These are phyloP conservation scores for Horisme vitalbata DNA, from an alignment of 2,888 invertebrate species.

Conservation along the genomic window DNA sequence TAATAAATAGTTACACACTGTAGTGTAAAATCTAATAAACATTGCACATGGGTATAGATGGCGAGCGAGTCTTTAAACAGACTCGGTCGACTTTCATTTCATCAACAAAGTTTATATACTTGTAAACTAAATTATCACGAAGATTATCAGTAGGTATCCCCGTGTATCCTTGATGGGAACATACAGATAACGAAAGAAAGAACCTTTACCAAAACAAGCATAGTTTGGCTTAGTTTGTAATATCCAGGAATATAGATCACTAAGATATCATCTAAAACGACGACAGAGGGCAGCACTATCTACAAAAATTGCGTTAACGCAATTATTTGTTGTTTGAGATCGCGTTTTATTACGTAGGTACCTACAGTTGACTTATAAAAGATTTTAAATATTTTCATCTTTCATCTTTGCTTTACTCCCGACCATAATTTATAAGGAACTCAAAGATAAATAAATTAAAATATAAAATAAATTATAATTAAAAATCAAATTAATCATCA, in stretches of 20 bases:
- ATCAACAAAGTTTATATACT: slow-evolving; percentile 1
- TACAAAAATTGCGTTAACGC: slow-evolving; percentile 5
- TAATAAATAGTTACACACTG: slow-evolving; percentile 12
- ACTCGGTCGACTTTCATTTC: slow-evolving; percentile 38
- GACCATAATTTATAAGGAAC: slow-evolving; percentile 14
- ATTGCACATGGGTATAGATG: slow-evolving; percentile 7
- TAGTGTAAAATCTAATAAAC: slow-evolving; percentile 11
- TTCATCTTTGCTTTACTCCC: neutral
- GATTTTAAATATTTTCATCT: slow-evolving; percentile 1
- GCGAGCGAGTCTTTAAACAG: slow-evolving; percentile 65
- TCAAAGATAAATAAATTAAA: slow-evolving; percentile 15
- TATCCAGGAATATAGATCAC: neutral
- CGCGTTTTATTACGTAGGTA: slow-evolving; percentile 17
- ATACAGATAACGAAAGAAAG: neutral
- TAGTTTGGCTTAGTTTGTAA: neutral
- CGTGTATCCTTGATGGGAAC: slow-evolving; percentile 9
- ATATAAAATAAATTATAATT: slow-evolving; percentile 1
- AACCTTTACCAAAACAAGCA: neutral
- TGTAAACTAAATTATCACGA: slow-evolving; percentile 11
- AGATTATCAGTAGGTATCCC: neutral
- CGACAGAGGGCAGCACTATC: slow-evolving; percentile 12
- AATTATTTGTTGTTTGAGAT: slow-evolving; percentile 12
- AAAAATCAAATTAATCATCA: no score
- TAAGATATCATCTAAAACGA: slow-evolving; percentile 16
- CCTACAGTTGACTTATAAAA: slow-evolving; percentile 8